Conservation (phyloP, 2,888 invertebrate genomes). For the Drosophila tanythrix region DNA sequence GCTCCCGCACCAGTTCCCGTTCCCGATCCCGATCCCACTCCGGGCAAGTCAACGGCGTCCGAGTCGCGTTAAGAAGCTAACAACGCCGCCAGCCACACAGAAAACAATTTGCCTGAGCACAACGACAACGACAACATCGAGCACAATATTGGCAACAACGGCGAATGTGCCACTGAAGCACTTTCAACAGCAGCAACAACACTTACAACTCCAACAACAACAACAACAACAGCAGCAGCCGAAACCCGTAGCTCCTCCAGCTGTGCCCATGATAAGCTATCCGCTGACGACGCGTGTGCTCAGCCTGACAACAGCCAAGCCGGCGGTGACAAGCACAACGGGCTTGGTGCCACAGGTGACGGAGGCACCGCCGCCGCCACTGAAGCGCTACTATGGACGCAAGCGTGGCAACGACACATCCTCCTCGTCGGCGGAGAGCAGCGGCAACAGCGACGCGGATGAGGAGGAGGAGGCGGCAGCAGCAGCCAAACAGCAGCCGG, state of each 20-base stretch:
- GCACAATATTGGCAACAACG: slow-evolving; percentile 49
- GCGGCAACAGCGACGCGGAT: slow-evolving; percentile 72
- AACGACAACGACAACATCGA: slow-evolving; percentile 64
- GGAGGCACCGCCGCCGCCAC: slow-evolving; percentile 83
- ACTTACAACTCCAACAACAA: slow-evolving; percentile 23
- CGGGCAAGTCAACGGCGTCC: slow-evolving; percentile 24
- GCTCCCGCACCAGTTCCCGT: slow-evolving; percentile 40
- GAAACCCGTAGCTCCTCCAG: slow-evolving; percentile 14
- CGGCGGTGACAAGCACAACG: slow-evolving; percentile 31
- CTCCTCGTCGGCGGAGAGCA: slow-evolving; percentile 77
- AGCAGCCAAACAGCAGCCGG: slow-evolving; percentile 32
- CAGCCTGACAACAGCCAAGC: slow-evolving; percentile 35
- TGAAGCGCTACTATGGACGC: slow-evolving; percentile 87
- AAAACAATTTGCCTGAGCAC: slow-evolving; percentile 54
- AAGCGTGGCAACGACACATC: slow-evolving; percentile 86
- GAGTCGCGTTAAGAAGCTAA: slow-evolving; percentile 33
- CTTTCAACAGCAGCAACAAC: slow-evolving; percentile 28
- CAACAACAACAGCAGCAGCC: slow-evolving; percentile 33
- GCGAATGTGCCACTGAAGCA: slow-evolving; percentile 27
- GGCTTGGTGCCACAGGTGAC: slow-evolving; percentile 67
- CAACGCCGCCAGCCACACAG: slow-evolving; percentile 30
- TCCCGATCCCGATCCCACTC: slow-evolving; percentile 35
- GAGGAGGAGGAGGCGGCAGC: slow-evolving; percentile 50
- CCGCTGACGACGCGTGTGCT: slow-evolving; percentile 64
- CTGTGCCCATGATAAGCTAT: slow-evolving; percentile 73